These are phyloP conservation scores for Calephelis nemesis DNA, from an alignment of 1,140 invertebrate genomes.

Conservation along the genomic window DNA sequence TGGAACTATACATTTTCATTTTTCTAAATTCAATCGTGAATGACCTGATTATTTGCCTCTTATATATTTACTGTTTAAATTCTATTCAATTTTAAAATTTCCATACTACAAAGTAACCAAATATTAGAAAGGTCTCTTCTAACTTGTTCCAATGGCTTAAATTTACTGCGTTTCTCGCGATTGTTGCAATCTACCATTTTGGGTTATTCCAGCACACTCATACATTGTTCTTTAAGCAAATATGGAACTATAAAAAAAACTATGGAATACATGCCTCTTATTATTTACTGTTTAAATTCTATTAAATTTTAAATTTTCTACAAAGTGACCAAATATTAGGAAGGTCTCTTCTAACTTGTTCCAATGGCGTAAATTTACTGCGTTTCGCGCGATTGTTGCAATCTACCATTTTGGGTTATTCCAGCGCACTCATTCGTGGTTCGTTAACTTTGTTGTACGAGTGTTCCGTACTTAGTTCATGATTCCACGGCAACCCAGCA, in stretches of 20 bases:
- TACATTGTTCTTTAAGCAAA: conserved; percentile 68
- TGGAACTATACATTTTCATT: too few species aligned
- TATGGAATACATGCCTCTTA: not conserved
- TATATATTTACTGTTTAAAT: not conserved
- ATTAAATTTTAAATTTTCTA: not conserved
- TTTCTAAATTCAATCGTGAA: conserved; percentile 58
- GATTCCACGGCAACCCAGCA: conserved; percentile 45
- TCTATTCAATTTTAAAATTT: not conserved
- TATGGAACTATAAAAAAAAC: too few species aligned
- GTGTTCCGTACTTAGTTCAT: conserved; percentile 66
- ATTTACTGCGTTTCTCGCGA: conserved; percentile 71
- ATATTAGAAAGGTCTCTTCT: conserved; percentile 19
- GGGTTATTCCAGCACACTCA: conserved; percentile 67
- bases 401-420: conserved; percentile 68
- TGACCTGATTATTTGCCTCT: not conserved
- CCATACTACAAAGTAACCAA: not conserved
- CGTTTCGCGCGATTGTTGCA: conserved; percentile 72
- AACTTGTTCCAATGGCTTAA: conserved; percentile 45
- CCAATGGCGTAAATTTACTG: conserved; percentile 60
- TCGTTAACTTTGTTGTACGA: conserved; percentile 75
- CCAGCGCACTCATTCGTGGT: conserved; percentile 69
- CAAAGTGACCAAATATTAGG: not conserved
- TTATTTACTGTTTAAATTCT: not conserved
- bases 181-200: conserved; percentile 71
- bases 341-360: conserved; percentile 34